Conservation (phyloP, 2,113 vertebrate species). For the Collichthys lucidus region DNA sequence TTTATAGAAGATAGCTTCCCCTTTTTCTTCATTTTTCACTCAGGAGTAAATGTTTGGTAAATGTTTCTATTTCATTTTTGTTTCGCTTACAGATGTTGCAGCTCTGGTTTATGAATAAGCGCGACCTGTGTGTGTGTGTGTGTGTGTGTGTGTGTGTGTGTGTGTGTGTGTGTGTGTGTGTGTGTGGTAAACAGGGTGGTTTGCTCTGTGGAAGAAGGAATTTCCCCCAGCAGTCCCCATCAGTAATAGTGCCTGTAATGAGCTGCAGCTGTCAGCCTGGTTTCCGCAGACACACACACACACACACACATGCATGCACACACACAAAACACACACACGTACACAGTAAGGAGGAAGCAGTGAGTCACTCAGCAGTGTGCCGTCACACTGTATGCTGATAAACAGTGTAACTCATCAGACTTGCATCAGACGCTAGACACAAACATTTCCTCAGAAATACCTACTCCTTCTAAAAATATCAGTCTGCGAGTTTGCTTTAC, state of each 20-base stretch:
- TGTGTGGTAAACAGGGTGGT: conserved; percentile 77
- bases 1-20: conserved; percentile 5
- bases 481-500: conserved; percentile 31
- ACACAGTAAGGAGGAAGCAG: conserved; percentile 74
- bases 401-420: conserved; percentile 76
- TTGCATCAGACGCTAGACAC: conserved; percentile 61
- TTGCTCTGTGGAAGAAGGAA: conserved; percentile 79
- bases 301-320: conserved; percentile 56
- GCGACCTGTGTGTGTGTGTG: conserved; percentile 27
- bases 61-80: conserved; percentile 75
- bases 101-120: conserved; percentile 89
- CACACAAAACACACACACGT: conserved; percentile 57
- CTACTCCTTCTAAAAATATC: conserved; percentile 59
- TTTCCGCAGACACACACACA: conserved; percentile 65
- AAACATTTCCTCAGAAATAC: conserved; percentile 72
- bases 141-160: neutral
- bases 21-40: conserved; percentile 77
- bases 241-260: conserved; percentile 84
- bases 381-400: conserved; percentile 80
- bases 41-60: conserved; percentile 87
- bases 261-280: conserved; percentile 84
- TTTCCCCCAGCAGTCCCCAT: conserved; percentile 83
- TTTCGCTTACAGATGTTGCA: conserved; percentile 89
- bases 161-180: conserved; percentile 14
- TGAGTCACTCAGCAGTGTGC: conserved; percentile 81